Evolutionary conservation across 1,140 invertebrate genomes (phyloP), one percentile per base, ranked within the genome.

Genomic region (Sycophaga agraensis): DNA sequence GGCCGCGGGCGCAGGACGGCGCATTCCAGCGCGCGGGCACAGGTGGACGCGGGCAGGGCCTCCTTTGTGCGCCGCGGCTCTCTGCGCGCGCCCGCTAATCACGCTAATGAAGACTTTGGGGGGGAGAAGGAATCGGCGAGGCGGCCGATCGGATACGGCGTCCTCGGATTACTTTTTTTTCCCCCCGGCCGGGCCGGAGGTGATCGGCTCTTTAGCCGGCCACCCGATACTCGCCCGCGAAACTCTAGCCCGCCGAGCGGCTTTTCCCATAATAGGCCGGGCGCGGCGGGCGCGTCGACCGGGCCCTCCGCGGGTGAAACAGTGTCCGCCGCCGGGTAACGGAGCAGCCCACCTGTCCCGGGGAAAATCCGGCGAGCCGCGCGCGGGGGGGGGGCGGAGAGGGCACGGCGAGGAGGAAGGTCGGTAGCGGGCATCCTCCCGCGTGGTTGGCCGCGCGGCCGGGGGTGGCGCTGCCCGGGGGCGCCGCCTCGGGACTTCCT

Each of bases 31-130:
- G n/a, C n/a, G n/a, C n/a, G n/a, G n/a, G n/a, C n/a, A n/a, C n/a
- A n/a, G 37, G 19, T 42, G 16, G 8, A 14, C 7, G 16, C n/a
- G 40, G 5, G 5, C 16, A 19, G 4, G 6, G n/a, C 0, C 22
- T 37, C 24, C 46, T 49, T 40, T 31, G 35, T 21, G 28, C 42
- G 42, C 4, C 28, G 28, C 28, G 28, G 5, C 28, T 31, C 28
- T 31, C 4, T 31, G 11, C 28, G 28, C 28, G 4, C 28, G 5
- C 28, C 28, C 39, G 43, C 50, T 54, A 48, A 61, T 54, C 39
- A 19, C 50, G 8, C 34, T 54, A 54, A 60, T 46, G 58, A 53
- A 60, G 48, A 51, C 28, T 60, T 60, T 45, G 12, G 22, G 21
- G 19, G 16, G 16, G 26, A 59, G 28, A 11, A 11, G 28, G 28